Evolutionary conservation across 2,113 vertebrate species (phyloP).

Genomic region (Pipra filicauda): DNA sequence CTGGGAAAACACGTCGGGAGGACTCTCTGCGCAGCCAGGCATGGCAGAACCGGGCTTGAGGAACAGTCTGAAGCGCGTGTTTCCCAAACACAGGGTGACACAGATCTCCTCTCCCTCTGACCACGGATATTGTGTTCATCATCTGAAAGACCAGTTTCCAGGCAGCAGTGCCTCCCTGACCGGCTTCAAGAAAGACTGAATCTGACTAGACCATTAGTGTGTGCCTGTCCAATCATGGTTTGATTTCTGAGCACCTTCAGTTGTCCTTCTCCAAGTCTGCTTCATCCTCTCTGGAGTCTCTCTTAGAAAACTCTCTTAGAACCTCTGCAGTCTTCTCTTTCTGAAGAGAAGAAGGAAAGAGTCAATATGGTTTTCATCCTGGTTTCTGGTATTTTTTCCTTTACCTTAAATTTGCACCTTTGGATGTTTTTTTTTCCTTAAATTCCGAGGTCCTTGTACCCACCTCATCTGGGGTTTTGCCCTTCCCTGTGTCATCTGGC

Average conservation of each 20-base stretch:
- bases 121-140: not conserved
- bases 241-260: not conserved
- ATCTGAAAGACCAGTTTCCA: not conserved
- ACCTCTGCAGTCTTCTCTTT: not conserved
- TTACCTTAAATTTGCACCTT: not conserved
- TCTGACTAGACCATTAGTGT: not conserved
- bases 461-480: not conserved
- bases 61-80: not conserved
- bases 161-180: not conserved
- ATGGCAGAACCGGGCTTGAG: not conserved
- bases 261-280: not conserved
- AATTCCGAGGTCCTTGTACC: not conserved
- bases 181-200: not conserved
- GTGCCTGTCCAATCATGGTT: not conserved
- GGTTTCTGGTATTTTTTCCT: not conserved
- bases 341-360: not conserved
- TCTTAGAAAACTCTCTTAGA: not conserved
- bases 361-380: not conserved
- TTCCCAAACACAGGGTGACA: not conserved
- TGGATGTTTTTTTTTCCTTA: not conserved
- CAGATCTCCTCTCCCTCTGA: not conserved
- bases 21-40: not conserved
- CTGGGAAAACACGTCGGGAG: not conserved
- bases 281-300: not conserved
- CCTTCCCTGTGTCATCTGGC: slow-evolving; percentile 36